phyloP scores from a whole-genome alignment of 2,888 invertebrate genomes.

The Tenthredo distinguenda region DNA sequence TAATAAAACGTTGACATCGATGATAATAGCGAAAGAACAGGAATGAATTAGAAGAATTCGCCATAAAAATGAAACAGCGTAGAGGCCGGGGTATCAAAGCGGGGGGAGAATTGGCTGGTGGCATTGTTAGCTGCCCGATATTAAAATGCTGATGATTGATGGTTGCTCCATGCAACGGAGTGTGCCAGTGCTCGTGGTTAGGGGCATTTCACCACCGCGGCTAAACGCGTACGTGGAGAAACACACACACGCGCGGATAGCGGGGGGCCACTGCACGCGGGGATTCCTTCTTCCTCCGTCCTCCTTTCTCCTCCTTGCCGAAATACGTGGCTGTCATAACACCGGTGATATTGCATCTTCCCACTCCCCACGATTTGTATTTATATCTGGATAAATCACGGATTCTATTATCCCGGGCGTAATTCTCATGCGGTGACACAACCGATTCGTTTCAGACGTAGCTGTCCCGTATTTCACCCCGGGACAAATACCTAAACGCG shows the following conservation, averaged over 20 bases:
- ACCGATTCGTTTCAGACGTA: background rate
- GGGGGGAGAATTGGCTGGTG: slow-evolving; percentile 61
- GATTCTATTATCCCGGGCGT: background rate
- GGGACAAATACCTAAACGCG: too few relatives aligned
- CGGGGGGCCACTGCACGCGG: slow-evolving; percentile 59
- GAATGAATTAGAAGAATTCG: slow-evolving; percentile 74
- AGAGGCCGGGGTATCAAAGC: slow-evolving; percentile 43
- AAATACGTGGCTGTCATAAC: slow-evolving; percentile 70
- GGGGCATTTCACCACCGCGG: background rate
- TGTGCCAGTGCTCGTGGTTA: slow-evolving; percentile 50
- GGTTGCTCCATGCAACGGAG: slow-evolving; percentile 74
- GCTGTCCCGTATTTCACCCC: background rate
- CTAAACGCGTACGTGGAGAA: background rate
- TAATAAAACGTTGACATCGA: slow-evolving; percentile 19
- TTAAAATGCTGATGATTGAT: slow-evolving; percentile 78
- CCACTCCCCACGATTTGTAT: slow-evolving; percentile 65
- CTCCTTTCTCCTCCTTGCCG: slow-evolving; percentile 65
- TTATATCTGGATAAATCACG: slow-evolving; percentile 70
- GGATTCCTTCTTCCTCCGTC: slow-evolving; percentile 32
- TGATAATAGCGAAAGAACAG: slow-evolving; percentile 49
- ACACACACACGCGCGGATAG: background rate
- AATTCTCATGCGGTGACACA: slow-evolving; percentile 3
- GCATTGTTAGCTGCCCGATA: slow-evolving; percentile 77
- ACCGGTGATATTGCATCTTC: slow-evolving; percentile 73
- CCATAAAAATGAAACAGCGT: slow-evolving; percentile 64